Conservation (phyloP, 2,113 vertebrate species). For the Oriolus oriolus region DNA sequence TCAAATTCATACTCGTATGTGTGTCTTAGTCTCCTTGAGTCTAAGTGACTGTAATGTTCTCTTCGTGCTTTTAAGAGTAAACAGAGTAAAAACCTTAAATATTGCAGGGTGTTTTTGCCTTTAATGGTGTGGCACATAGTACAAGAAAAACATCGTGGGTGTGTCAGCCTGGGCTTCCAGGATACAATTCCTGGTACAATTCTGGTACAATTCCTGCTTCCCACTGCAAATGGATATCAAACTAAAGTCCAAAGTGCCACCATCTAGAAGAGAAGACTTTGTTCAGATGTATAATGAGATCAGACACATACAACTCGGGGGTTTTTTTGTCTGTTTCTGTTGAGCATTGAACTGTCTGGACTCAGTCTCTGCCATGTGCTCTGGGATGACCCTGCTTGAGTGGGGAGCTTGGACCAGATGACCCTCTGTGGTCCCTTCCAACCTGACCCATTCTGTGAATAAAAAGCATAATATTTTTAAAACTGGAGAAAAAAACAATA, state of each 20-base stretch:
- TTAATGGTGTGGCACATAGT: not conserved
- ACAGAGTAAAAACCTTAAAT: not conserved
- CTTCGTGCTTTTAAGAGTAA: not conserved
- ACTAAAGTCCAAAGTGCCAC: not conserved
- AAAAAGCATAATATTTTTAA: not conserved
- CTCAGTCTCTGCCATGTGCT: not conserved
- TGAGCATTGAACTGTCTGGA: not conserved
- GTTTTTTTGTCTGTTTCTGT: not conserved
- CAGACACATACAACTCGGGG: not conserved
- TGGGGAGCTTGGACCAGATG: not conserved
- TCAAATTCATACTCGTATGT: not conserved
- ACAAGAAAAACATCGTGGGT: not conserved
- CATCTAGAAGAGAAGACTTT: not conserved
- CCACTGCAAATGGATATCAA: not conserved
- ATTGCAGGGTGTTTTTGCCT: not conserved
- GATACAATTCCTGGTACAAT: no score
- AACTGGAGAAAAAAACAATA: not conserved
- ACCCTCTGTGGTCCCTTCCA: not conserved
- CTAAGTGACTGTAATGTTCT: not conserved
- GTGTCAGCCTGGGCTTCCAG: not conserved
- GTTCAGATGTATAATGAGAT: not conserved
- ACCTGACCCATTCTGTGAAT: not conserved
- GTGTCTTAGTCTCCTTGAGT: not conserved
- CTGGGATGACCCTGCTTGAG: not conserved
- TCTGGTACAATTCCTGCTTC: not conserved